phyloP scores from a whole-genome alignment of 2,888 invertebrate species.

The Acanthosepion lycidas region DNA sequence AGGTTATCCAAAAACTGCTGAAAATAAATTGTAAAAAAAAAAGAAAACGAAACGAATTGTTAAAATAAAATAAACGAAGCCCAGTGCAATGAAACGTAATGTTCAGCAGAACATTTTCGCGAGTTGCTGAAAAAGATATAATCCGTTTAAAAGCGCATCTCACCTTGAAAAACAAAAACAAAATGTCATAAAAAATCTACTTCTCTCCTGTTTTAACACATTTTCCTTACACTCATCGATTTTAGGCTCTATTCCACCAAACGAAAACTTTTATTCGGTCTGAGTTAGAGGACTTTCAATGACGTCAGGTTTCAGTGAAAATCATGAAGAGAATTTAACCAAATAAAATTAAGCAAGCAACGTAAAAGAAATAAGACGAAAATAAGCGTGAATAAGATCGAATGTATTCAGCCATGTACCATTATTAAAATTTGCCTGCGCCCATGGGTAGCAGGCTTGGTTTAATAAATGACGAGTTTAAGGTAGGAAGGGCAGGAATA shows the following conservation, averaged over 20 bases:
- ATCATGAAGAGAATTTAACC: no score
- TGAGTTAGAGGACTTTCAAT: background rate
- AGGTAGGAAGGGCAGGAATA: no score
- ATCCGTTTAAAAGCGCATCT: background rate
- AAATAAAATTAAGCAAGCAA: background rate
- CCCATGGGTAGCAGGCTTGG: no score
- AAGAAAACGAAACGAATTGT: background rate
- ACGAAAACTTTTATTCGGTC: background rate
- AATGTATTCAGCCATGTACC: no score
- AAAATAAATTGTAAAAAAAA: background rate
- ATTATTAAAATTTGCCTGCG: no score
- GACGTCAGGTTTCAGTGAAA: background rate
- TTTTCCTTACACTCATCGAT: background rate
- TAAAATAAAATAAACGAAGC: background rate
- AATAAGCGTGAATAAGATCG: background rate
- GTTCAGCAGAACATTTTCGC: background rate
- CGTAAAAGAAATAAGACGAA: background rate
- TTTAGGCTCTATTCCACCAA: background rate
- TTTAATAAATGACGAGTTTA: no score
- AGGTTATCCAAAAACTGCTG: background rate
- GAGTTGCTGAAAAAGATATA: background rate
- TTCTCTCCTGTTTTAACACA: background rate
- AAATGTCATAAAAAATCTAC: no score
- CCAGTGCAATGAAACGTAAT: background rate
- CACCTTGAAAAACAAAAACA: background rate